phyloP scores from a whole-genome alignment of 2,797 vertebrate species.

The Lithobates pipiens region DNA sequence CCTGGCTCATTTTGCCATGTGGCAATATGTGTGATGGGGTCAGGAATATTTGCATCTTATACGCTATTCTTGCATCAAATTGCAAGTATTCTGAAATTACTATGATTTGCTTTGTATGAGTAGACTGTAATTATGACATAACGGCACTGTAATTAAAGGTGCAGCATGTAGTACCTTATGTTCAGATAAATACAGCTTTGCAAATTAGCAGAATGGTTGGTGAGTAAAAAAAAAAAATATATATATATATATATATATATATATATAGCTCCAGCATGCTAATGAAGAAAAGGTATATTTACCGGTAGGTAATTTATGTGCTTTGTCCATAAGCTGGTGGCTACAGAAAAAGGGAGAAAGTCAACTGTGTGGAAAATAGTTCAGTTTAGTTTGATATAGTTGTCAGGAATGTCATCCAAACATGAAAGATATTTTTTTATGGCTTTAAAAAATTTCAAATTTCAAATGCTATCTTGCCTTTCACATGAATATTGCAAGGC shows the following conservation, averaged over 20 bases:
- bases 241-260: too few relatives aligned
- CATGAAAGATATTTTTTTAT: too few relatives aligned
- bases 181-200: constrained; percentile 40
- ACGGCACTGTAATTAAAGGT: constrained; percentile 31
- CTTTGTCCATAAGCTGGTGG: too few relatives aligned
- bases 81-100: constrained; percentile 40
- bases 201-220: not conserved
- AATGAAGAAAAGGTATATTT: not conserved
- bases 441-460: too few relatives aligned
- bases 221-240: not conserved
- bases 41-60: not conserved
- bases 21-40: not conserved
- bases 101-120: constrained; percentile 27
- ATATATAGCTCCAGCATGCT: not conserved
- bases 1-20: too few relatives aligned
- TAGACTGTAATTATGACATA: constrained; percentile 35
- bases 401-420: too few relatives aligned
- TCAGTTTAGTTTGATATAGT: too few relatives aligned
- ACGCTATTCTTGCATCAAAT: constrained; percentile 24
- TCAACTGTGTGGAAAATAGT: too few relatives aligned
- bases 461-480: too few relatives aligned
- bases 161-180: not conserved
- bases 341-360: too few relatives aligned
- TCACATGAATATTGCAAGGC: too few relatives aligned
- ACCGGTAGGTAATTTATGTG: too few relatives aligned